Base-by-base conservation (phyloP, 1,140 invertebrate species). In the Latrodectus geometricus region DNA sequence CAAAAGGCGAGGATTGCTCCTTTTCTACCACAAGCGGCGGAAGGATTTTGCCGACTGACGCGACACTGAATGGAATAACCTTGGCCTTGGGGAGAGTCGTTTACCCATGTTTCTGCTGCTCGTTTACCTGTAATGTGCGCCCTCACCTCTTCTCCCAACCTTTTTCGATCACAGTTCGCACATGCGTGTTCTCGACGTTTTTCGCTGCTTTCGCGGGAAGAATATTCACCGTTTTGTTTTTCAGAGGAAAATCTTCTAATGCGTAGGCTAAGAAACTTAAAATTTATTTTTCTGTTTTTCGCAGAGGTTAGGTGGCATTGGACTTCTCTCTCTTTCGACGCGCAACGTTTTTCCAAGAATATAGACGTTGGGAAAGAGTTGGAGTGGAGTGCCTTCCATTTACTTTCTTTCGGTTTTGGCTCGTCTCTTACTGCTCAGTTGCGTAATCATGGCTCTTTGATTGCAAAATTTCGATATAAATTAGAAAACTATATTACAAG, bases 81-180 rank as follows among this genome's bases (percentile, higher is more conserved):
- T 73, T 73, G 72, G 72, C 72, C 72, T 73, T 73, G 72, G 72
- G 3, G 72, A 8, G 35, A 15, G 72, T 73, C 72, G 72, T 73
- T 73, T 73, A 73, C 72, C 72, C 68, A n/a, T 20, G 17, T 35
- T 35, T 35, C 35, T 35, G 35, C 35, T 70, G 68, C 17, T 69
- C 68, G 15, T 20, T 69, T 61, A 61, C 54, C 54, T 61, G 54
- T 61, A 61, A 17, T 61, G 54, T 17, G 54, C 35, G 35, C 35
- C 35, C 35, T 35, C 35, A 35, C 35, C 35, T 61, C 54, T 14
- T 8, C 17, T 17, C 0, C 54, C 54, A 56, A 56, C 54, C 11
- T 61, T 11, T 17, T 61, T 17, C 54, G 54, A 61, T 61, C 54
- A 61, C 54, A 35, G 35, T 35, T 35, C 54, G 54, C 54, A 61